Evolutionary conservation across 2,797 vertebrate species (phyloP).

Genomic region (Acomys russatus): DNA sequence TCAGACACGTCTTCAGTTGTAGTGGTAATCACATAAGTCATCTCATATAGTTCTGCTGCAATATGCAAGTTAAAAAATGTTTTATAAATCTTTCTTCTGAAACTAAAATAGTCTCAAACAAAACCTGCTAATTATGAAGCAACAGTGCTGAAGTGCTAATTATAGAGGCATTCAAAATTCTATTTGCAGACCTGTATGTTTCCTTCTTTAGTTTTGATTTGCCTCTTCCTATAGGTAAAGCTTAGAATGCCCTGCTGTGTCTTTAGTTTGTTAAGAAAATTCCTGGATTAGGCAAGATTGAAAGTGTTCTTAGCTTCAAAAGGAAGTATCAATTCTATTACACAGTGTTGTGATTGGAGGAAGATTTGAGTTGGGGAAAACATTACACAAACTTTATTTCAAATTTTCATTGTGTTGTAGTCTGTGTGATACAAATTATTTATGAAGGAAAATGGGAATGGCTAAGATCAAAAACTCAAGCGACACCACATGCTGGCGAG

Average conservation of each 20-base stretch:
- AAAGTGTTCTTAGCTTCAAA: slow-evolving; percentile 7
- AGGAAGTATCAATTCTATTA: neutral
- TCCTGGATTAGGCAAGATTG: neutral
- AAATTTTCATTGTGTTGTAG: neutral
- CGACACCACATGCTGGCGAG: too few species aligned
- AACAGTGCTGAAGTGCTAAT: neutral
- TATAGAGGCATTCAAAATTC: neutral
- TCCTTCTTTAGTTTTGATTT: slow-evolving; percentile 26
- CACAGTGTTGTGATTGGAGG: neutral
- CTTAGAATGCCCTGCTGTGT: neutral
- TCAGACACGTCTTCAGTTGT: slow-evolving; percentile 14
- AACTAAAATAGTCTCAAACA: slow-evolving; percentile 32
- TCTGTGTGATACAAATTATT: slow-evolving; percentile 17
- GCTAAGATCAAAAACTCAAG: too few species aligned
- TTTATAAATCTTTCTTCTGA: slow-evolving; percentile 31
- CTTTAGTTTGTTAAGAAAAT: slow-evolving; percentile 40
- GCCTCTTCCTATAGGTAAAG: neutral
- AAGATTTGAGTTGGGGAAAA: neutral
- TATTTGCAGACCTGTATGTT: neutral
- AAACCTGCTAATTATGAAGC: neutral
- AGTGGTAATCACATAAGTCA: neutral
- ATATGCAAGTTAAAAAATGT: neutral
- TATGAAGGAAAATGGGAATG: slow-evolving; percentile 10
- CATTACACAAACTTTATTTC: neutral
- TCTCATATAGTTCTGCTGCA: neutral